phyloP scores from a whole-genome alignment of 2,113 vertebrate species.

The Noctilio leporinus region DNA sequence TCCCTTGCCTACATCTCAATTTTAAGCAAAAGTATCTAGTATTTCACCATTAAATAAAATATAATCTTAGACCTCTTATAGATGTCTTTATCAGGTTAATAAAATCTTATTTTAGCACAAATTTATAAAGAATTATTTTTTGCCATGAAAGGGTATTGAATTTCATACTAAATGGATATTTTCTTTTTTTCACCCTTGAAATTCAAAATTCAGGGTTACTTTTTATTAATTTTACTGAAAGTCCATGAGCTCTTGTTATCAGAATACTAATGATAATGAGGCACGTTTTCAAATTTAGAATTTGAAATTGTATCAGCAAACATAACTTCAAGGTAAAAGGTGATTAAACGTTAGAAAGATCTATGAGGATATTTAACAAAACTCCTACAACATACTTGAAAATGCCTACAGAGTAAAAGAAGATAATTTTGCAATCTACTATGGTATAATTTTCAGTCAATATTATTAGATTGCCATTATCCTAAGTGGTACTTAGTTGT shows the following conservation, averaged over 20 bases:
- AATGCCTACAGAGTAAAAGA: background rate
- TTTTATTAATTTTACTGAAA: background rate
- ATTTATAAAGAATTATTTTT: background rate
- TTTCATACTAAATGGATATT: background rate
- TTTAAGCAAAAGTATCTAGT: background rate
- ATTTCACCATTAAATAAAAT: background rate
- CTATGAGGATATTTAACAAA: background rate
- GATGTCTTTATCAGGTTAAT: background rate
- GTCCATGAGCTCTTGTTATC: background rate
- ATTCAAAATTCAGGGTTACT: background rate
- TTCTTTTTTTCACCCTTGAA: background rate
- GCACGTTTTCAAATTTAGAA: background rate
- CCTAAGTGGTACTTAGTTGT: background rate
- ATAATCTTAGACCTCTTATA: background rate
- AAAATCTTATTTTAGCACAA: background rate
- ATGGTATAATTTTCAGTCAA: background rate
- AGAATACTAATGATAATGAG: background rate
- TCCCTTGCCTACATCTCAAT: background rate
- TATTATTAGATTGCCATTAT: background rate
- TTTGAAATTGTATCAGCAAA: background rate
- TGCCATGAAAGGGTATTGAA: background rate
- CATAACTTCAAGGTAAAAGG: background rate
- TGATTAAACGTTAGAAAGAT: constrained; percentile 14
- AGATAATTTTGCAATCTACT: background rate
- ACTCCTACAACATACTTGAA: background rate